Percentiles rank a stretch among this genome's conserved stretches.
phyloP scores from a whole-genome alignment of 2,113 vertebrate genomes.

The Strigops habroptila region DNA sequence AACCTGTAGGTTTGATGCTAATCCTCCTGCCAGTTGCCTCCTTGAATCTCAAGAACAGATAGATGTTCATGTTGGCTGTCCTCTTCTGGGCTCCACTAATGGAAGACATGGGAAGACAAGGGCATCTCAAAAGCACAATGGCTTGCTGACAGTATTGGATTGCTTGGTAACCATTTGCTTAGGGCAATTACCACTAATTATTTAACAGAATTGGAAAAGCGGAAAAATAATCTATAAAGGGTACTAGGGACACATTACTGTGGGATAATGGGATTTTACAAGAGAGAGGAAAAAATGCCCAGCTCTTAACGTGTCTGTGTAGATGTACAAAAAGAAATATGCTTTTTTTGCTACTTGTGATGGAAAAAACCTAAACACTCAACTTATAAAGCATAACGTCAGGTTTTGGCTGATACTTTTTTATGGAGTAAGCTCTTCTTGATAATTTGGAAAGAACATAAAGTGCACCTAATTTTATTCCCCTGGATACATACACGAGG shows the following conservation, averaged over 20 bases:
- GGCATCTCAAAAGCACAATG: not conserved
- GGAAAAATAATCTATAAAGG: constrained; percentile 33
- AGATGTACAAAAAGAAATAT: not conserved
- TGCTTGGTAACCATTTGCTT: constrained; percentile 34
- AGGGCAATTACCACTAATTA: constrained; percentile 56
- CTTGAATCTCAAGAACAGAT: accelerated
- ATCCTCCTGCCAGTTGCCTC: not conserved
- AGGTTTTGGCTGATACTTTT: not conserved
- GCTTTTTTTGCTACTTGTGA: not conserved
- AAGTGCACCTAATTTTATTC: constrained; percentile 47
- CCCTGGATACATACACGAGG: not conserved
- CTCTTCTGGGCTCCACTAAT: not conserved
- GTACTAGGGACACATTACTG: not conserved
- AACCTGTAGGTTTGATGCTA: not conserved
- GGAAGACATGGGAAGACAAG: not conserved
- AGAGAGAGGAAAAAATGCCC: not conserved
- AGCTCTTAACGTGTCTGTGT: not conserved
- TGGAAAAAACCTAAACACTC: not conserved
- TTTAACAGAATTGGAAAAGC: constrained; percentile 40
- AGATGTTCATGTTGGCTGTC: not conserved
- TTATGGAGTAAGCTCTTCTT: not conserved
- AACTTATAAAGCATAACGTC: not conserved
- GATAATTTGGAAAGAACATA: constrained; percentile 14
- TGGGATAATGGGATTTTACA: constrained; percentile 21
- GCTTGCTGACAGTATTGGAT: not conserved